Conservation (phyloP, 2,113 vertebrate genomes). For the Pterocles burchelli region DNA sequence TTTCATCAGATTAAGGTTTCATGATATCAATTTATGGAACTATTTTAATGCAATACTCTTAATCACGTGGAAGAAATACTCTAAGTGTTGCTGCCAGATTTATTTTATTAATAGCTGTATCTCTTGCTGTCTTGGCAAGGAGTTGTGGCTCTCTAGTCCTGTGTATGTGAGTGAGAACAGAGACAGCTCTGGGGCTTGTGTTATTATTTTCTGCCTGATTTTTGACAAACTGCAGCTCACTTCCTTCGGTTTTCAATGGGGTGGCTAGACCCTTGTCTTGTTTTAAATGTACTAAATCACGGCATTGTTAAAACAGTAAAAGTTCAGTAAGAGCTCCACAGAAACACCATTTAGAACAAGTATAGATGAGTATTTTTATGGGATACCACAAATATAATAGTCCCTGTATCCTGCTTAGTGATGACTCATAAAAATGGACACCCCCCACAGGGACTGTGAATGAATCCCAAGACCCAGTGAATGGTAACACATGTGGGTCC, state of each 20-base stretch:
- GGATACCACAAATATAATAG: neutral
- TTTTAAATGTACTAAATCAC: neutral
- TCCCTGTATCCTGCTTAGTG: neutral
- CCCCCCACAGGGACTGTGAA: neutral
- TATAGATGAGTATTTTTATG: neutral
- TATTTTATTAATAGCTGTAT: neutral
- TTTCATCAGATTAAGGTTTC: neutral
- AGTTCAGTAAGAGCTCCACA: neutral
- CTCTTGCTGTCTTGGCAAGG: neutral
- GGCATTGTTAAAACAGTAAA: neutral
- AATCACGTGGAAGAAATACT: neutral
- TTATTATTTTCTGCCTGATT: neutral
- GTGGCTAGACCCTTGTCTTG: neutral
- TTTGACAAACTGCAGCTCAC: neutral
- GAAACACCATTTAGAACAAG: neutral
- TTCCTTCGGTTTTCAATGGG: neutral
- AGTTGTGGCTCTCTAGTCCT: neutral
- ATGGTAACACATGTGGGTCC: neutral
- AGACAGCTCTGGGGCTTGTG: neutral
- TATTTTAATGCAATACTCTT: neutral
- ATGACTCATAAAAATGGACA: neutral
- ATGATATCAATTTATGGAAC: neutral
- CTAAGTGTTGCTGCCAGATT: neutral
- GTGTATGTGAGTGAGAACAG: neutral
- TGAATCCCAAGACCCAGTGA: neutral